phyloP scores from a whole-genome alignment of 2,797 vertebrate species.

The Clarias pachynema region DNA sequence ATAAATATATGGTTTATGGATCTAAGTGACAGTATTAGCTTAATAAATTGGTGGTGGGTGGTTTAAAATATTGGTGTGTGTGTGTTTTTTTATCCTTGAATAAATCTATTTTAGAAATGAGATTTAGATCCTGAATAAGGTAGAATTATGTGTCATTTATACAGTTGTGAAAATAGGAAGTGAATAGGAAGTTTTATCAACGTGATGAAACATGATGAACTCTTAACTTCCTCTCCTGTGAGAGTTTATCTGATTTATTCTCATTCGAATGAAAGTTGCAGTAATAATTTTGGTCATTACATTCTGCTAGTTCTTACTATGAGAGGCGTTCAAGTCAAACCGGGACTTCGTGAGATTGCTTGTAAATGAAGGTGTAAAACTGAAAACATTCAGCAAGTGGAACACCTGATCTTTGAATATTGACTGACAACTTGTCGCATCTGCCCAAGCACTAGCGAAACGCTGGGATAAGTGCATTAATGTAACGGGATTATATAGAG shows the following conservation, averaged over 20 bases:
- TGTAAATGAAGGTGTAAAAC: too few species aligned
- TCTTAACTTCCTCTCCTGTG: background rate
- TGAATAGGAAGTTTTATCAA: background rate
- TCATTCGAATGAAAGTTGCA: background rate
- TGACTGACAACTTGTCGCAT: too few species aligned
- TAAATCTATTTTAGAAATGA: background rate
- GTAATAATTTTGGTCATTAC: background rate
- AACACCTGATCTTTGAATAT: too few species aligned
- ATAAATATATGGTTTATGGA: background rate
- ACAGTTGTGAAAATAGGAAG: background rate
- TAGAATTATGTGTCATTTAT: background rate
- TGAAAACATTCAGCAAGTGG: too few species aligned
- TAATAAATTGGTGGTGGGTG: conserved; percentile 36
- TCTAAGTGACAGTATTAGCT: conserved; percentile 29
- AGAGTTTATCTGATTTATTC: background rate
- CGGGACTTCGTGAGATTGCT: too few species aligned
- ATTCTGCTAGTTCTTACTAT: background rate
- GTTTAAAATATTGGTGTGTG: background rate
- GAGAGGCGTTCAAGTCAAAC: too few species aligned
- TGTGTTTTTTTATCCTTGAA: too few species aligned
- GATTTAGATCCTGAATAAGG: background rate
- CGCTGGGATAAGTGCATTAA: too few species aligned
- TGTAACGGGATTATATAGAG: too few species aligned
- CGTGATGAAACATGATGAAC: background rate
- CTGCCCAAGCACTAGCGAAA: too few species aligned